These are phyloP conservation scores for Semicossyphus pulcher DNA, from an alignment of 2,113 vertebrate species.

Conservation along the genomic window DNA sequence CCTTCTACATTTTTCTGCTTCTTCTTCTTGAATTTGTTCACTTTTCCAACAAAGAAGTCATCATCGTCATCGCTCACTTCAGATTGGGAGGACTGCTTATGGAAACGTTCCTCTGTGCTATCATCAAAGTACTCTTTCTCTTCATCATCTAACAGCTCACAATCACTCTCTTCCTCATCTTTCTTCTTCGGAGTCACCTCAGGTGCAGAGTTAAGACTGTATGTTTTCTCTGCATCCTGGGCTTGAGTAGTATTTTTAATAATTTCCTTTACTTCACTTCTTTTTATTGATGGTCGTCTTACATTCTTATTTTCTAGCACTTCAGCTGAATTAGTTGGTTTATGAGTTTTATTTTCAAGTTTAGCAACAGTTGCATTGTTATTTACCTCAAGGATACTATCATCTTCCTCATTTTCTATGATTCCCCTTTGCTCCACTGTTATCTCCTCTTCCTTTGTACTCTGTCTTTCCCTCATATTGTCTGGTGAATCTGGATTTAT, in stretches of 20 bases:
- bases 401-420: conserved; percentile 1
- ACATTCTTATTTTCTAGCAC: conserved; percentile 8
- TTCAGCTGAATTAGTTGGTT: neutral
- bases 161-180: conserved; percentile 69
- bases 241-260: conserved; percentile 24
- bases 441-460: neutral
- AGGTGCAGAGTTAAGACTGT: neutral
- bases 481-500: neutral
- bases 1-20: conserved; percentile 30
- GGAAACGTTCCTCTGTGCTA: conserved; percentile 97
- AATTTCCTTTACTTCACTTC: conserved; percentile 8
- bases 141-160: conserved; percentile 75
- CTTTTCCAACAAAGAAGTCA: conserved; percentile 95
- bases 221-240: conserved; percentile 33
- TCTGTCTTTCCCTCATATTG: neutral
- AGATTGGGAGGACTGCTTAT: conserved; percentile 89
- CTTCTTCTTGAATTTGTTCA: conserved; percentile 88
- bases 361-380: conserved; percentile 7
- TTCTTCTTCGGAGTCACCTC: neutral
- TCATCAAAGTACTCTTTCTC: conserved; percentile 67
- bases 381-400: neutral
- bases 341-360: neutral
- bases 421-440: conserved; percentile 1
- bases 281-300: conserved; percentile 7
- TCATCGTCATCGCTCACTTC: conserved; percentile 86